Conservation (phyloP, 2,888 invertebrate species). For the Acleris emargana region DNA sequence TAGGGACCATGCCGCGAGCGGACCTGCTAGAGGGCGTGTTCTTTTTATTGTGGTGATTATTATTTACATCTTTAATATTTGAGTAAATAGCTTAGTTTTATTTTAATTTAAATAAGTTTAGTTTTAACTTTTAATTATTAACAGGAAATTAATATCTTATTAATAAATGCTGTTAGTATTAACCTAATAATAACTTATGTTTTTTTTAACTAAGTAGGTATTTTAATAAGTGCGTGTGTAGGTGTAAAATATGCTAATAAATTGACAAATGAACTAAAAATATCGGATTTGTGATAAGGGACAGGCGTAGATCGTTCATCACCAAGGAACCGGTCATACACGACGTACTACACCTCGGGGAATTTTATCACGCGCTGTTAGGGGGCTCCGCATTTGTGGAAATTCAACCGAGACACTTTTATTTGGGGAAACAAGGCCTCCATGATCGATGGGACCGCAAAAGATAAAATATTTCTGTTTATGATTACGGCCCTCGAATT, state of each 20-base stretch:
- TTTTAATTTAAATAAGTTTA: too few species aligned
- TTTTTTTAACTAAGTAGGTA: too few species aligned
- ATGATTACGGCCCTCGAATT: slow-evolving; percentile 16
- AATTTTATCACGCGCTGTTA: slow-evolving; percentile 18
- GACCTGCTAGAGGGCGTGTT: too few species aligned
- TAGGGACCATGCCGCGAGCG: too few species aligned
- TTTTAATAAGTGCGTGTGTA: too few species aligned
- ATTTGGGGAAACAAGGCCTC: slow-evolving; percentile 10
- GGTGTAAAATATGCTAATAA: not conserved
- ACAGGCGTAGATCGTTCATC: slow-evolving; percentile 18
- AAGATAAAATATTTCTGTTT: slow-evolving; percentile 23
- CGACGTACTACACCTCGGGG: slow-evolving; percentile 29
- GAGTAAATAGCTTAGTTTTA: too few species aligned
- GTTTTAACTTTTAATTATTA: too few species aligned
- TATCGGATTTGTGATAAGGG: slow-evolving; percentile 6
- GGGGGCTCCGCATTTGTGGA: slow-evolving; percentile 1
- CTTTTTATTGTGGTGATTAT: too few species aligned
- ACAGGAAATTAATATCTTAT: too few species aligned
- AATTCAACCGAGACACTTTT: slow-evolving; percentile 20
- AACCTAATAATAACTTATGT: too few species aligned
- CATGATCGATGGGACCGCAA: slow-evolving; percentile 31
- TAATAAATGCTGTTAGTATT: too few species aligned
- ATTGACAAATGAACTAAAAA: not conserved
- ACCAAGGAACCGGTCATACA: slow-evolving; percentile 4
- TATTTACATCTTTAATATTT: too few species aligned